Evolutionary conservation across 2,888 invertebrate species (phyloP).

Genomic region (Rhogogaster chlorosoma): DNA sequence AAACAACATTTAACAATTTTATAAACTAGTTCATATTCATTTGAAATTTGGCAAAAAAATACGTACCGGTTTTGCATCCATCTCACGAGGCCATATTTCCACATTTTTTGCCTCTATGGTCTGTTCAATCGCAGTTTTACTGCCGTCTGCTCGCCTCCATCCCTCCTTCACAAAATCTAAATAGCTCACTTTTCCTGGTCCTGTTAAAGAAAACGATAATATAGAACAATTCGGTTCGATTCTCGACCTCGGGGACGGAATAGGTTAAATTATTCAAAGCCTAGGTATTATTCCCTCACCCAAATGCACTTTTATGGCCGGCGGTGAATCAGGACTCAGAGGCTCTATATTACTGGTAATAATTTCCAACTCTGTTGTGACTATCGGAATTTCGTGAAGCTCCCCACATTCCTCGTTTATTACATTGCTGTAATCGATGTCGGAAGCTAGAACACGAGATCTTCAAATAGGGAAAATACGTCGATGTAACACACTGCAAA

Average conservation of each 20-base stretch:
- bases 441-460: slow-evolving; percentile 48
- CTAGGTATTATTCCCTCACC: slow-evolving; percentile 72
- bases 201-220: slow-evolving; percentile 62
- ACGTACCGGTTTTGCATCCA: slow-evolving; percentile 66
- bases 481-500: not conserved
- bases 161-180: slow-evolving; percentile 85
- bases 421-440: slow-evolving; percentile 78
- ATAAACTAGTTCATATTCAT: slow-evolving; percentile 29
- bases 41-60: slow-evolving; percentile 37
- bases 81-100: slow-evolving; percentile 81
- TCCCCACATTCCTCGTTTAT: slow-evolving; percentile 82
- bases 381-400: slow-evolving; percentile 80
- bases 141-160: slow-evolving; percentile 81
- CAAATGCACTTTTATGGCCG: slow-evolving; percentile 81
- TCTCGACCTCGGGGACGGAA: not conserved
- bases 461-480: not conserved
- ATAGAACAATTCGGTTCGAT: not conserved
- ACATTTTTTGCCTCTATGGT: slow-evolving; percentile 83
- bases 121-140: slow-evolving; percentile 76
- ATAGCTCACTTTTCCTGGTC: slow-evolving; percentile 81
- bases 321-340: slow-evolving; percentile 69
- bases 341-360: slow-evolving; percentile 79
- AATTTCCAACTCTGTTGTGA: slow-evolving; percentile 83
- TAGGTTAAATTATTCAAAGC: slow-evolving; percentile 35
- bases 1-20: not conserved